A percentile compares a stretch with the other conserved stretches of the same genome.
Conservation (phyloP, 2,113 vertebrate genomes). For the Athene noctua region DNA sequence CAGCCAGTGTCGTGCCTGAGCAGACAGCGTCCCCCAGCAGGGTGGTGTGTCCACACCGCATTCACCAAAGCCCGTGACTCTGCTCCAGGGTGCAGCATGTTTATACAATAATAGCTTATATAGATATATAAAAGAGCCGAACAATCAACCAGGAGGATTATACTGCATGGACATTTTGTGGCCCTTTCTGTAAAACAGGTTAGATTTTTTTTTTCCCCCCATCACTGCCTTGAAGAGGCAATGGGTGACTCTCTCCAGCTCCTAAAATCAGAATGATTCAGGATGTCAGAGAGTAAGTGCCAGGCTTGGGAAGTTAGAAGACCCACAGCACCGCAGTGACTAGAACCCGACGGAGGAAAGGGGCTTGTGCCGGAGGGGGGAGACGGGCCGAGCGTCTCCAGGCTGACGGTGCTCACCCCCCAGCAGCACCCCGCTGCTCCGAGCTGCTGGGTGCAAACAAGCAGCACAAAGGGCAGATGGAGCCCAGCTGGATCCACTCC, state of each 20-base stretch:
- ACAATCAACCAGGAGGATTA: too few relatives aligned
- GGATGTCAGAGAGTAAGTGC: too few relatives aligned
- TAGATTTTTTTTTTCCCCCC: not conserved
- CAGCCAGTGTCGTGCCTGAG: not conserved
- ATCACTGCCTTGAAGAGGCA: too few relatives aligned
- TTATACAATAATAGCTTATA: too few relatives aligned
- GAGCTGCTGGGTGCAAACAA: not conserved
- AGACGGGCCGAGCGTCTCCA: not conserved
- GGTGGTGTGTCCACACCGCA: fast-evolving
- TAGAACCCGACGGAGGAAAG: not conserved
- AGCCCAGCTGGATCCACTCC: not conserved
- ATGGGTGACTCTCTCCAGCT: fast-evolving
- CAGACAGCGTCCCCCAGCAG: too few relatives aligned
- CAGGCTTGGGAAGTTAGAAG: not conserved
- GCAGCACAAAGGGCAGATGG: not conserved
- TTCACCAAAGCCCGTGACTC: not conserved
- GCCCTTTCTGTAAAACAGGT: not conserved
- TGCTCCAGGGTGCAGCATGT: fast-evolving
- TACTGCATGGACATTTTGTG: too few relatives aligned
- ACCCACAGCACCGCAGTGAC: too few relatives aligned
- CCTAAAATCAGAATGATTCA: not conserved
- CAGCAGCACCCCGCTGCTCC: fast-evolving
- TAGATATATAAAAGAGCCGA: too few relatives aligned
- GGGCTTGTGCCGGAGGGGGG: too few relatives aligned
- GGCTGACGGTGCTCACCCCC: not conserved